A percentile compares a stretch with the other conserved stretches of the same genome.
Conservation (phyloP, 2,797 vertebrate genomes). For the Hemitrygon akajei region DNA sequence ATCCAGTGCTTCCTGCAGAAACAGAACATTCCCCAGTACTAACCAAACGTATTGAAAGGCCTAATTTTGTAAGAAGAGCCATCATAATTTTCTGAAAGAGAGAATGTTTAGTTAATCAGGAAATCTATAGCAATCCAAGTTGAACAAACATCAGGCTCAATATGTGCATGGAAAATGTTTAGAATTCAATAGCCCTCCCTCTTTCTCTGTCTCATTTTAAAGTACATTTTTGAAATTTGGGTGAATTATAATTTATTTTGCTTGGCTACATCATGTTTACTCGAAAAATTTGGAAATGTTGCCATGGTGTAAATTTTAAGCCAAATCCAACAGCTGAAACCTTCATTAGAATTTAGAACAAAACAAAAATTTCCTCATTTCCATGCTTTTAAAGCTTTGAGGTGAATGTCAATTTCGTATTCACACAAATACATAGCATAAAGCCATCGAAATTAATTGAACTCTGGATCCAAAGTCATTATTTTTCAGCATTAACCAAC, state of each 20-base stretch:
- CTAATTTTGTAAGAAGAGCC: neutral
- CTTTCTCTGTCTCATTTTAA: neutral
- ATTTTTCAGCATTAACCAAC: neutral
- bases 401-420: neutral
- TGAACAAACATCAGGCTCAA: neutral
- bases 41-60: neutral
- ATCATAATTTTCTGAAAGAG: neutral
- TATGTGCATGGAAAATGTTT: neutral
- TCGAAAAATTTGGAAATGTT: neutral
- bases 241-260: neutral
- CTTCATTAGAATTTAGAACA: neutral
- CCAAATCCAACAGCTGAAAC: neutral
- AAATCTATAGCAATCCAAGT: neutral
- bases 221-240: neutral
- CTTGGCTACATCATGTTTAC: neutral
- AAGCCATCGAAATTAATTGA: neutral
- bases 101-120: neutral
- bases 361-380: neutral
- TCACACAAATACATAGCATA: neutral
- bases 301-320: neutral
- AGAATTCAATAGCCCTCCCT: neutral
- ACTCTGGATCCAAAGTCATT: neutral
- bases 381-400: neutral
- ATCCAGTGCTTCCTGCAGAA: no score
- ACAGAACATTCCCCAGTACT: neutral